Conservation (phyloP, 2,797 vertebrate genomes). For the Acanthurus tractus region DNA sequence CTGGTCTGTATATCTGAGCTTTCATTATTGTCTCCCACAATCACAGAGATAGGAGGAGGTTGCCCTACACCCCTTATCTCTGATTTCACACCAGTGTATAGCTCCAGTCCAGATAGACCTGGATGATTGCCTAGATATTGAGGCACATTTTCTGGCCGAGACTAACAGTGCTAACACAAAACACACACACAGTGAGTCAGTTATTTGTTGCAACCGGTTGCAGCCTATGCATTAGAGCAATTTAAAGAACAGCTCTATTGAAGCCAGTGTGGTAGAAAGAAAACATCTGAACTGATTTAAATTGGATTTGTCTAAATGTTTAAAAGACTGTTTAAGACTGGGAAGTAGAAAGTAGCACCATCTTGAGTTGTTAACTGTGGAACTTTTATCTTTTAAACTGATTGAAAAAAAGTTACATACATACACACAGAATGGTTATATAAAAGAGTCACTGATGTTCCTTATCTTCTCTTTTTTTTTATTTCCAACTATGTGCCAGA, state of each 20-base stretch:
- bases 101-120: constrained; percentile 45
- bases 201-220: constrained; percentile 5
- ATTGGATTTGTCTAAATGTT: constrained; percentile 10
- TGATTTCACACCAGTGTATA: constrained; percentile 47
- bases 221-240: constrained; percentile 14
- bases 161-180: constrained; percentile 27
- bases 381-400: too few relatives aligned
- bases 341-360: too few relatives aligned
- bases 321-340: not conserved
- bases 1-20: constrained; percentile 13
- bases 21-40: not conserved
- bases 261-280: not conserved
- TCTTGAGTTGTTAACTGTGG: too few relatives aligned
- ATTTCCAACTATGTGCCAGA: too few relatives aligned
- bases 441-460: too few relatives aligned
- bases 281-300: not conserved
- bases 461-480: too few relatives aligned
- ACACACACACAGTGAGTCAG: constrained; percentile 4
- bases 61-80: constrained; percentile 44
- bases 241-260: not conserved
- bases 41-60: constrained; percentile 19
- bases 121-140: constrained; percentile 37
- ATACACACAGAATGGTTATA: too few relatives aligned
- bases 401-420: too few relatives aligned
- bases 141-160: constrained; percentile 31